Percentiles rank a stretch among this genome's conserved stretches.
Evolutionary conservation across 2,888 invertebrate species (phyloP).

Genomic region (Ctena decussata): DNA sequence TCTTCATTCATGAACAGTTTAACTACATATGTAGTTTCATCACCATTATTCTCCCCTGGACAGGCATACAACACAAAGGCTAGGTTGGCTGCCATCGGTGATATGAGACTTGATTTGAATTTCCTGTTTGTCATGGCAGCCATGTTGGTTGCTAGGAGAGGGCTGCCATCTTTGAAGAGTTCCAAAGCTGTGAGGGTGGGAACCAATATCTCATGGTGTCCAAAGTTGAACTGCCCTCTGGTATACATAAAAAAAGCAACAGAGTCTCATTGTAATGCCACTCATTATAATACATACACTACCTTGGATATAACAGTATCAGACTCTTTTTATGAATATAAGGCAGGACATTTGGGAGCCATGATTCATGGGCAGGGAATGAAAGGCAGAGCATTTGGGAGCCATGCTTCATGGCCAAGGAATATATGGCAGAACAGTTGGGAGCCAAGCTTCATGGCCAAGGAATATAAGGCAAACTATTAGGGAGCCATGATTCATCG

Average conservation of each 20-base stretch:
- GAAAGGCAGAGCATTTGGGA: too few species aligned
- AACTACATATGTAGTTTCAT: not conserved
- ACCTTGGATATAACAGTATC: too few species aligned
- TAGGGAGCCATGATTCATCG: too few species aligned
- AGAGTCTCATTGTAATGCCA: too few species aligned
- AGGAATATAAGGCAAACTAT: too few species aligned
- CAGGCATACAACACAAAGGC: conserved; percentile 12
- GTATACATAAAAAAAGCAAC: not conserved
- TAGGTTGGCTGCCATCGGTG: not conserved
- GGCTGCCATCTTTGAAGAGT: conserved; percentile 1
- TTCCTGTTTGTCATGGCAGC: not conserved
- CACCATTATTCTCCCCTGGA: not conserved
- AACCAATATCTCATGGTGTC: not conserved
- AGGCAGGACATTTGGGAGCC: too few species aligned
- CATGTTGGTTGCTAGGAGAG: conserved; percentile 4
- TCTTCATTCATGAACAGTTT: conserved; percentile 1
- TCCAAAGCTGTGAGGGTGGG: not conserved
- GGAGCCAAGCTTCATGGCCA: too few species aligned
- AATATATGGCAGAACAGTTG: too few species aligned
- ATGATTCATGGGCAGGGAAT: too few species aligned
- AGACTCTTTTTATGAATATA: too few species aligned
- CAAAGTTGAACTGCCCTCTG: not conserved
- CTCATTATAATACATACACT: too few species aligned
- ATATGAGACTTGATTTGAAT: conserved; percentile 1
- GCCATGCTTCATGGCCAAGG: too few species aligned